phyloP scores from a whole-genome alignment of 2,888 invertebrate genomes.

The Eupsilia transversa region DNA sequence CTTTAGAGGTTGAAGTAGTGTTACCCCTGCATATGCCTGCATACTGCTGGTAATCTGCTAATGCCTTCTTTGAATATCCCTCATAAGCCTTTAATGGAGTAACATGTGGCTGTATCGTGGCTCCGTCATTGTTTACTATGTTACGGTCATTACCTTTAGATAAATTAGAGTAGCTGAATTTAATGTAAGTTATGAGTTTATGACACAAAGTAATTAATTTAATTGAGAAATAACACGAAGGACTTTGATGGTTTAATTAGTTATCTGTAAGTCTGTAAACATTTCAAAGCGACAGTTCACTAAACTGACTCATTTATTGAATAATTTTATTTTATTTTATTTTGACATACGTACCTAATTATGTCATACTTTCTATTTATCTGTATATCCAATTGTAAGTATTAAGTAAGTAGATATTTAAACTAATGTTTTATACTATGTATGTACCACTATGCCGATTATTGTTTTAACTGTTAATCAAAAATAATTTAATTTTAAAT shows the following conservation, averaged over 20 bases:
- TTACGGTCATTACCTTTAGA: not conserved
- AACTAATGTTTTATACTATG: not conserved
- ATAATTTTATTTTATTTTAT: not conserved
- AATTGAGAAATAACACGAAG: not conserved
- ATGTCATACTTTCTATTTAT: not conserved
- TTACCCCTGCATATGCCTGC: slow-evolving; percentile 14
- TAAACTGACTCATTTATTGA: not conserved
- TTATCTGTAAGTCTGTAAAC: slow-evolving; percentile 15
- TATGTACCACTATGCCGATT: not conserved
- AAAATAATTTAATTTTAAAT: not conserved
- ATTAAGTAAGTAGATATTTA: not conserved
- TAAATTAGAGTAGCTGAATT: not conserved
- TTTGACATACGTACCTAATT: not conserved
- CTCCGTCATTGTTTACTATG: slow-evolving; percentile 13
- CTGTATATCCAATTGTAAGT: not conserved
- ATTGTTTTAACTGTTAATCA: not conserved
- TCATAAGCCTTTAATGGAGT: slow-evolving; percentile 55
- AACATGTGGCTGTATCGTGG: slow-evolving; percentile 29
- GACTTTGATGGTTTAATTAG: not conserved
- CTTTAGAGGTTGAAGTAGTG: not conserved
- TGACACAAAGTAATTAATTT: not conserved
- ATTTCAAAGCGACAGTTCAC: slow-evolving; percentile 6
- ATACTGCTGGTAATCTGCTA: slow-evolving; percentile 51
- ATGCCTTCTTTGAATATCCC: slow-evolving; percentile 48
- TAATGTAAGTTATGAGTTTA: not conserved